These are phyloP conservation scores for Desoria tigrina DNA, from an alignment of 2,888 invertebrate genomes.

Conservation along the genomic window DNA sequence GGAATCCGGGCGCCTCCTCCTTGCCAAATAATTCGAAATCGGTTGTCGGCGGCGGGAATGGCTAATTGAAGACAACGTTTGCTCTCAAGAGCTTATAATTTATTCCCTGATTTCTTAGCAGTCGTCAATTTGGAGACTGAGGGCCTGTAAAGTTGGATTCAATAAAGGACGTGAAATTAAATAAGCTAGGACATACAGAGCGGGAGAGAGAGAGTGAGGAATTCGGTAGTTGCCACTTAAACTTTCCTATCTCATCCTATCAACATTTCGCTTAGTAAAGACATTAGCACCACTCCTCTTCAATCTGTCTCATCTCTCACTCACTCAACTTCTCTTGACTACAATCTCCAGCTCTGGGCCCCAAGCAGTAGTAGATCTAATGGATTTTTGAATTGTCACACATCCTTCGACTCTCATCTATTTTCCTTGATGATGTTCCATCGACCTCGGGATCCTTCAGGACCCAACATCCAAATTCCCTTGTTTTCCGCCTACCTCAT, in stretches of 20 bases:
- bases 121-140: background rate
- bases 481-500: no score
- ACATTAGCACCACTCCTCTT: conserved; percentile 23
- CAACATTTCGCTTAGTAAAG: background rate
- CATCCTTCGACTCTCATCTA: conserved; percentile 9
- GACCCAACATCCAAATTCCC: conserved; percentile 6
- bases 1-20: no score
- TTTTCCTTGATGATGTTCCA: conserved; percentile 3
- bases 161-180: background rate
- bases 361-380: conserved; percentile 27
- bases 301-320: conserved; percentile 26
- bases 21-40: no score
- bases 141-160: no score
- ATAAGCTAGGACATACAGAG: background rate
- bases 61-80: conserved; percentile 1
- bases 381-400: conserved; percentile 44
- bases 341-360: no score
- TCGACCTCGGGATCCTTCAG: conserved; percentile 2
- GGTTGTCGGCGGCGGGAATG: no score
- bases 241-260: conserved; percentile 4
- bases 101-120: background rate
- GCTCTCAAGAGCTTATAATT: background rate
- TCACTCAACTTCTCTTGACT: conserved; percentile 14
- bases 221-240: conserved; percentile 6
- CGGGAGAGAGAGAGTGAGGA: no score